Conservation (phyloP, 2,888 invertebrate genomes). For the Saturnia japonica region DNA sequence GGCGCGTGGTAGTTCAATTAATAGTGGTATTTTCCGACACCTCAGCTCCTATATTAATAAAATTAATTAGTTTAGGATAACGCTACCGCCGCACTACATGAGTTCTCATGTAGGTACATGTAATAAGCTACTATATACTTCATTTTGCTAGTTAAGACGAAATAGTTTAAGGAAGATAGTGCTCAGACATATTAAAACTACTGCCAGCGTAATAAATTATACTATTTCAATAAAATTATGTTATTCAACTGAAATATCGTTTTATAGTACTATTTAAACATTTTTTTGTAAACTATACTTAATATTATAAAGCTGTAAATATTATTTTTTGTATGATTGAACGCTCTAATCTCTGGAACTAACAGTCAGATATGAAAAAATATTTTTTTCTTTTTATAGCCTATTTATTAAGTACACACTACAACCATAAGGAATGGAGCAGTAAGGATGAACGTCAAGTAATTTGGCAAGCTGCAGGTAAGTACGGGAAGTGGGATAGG, state of each 20-base stretch:
- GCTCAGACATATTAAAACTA: neutral
- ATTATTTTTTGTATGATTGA: too few relatives aligned
- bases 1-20: constrained; percentile 33
- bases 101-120: constrained; percentile 25
- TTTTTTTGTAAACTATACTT: neutral
- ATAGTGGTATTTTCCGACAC: constrained; percentile 39
- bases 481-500: too few relatives aligned
- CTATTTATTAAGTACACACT: too few relatives aligned
- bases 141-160: constrained; percentile 13
- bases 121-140: constrained; percentile 4
- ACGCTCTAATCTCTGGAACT: too few relatives aligned
- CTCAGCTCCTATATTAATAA: constrained; percentile 49
- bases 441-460: too few relatives aligned
- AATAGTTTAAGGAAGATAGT: constrained; percentile 23
- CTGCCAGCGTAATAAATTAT: neutral
- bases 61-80: constrained; percentile 63
- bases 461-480: too few relatives aligned
- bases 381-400: too few relatives aligned
- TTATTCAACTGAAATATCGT: neutral
- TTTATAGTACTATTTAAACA: neutral
- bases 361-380: too few relatives aligned
- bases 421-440: too few relatives aligned
- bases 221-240: neutral
- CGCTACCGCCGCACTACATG: constrained; percentile 36
- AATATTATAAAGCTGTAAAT: too few relatives aligned